phyloP scores from a whole-genome alignment of 1,140 invertebrate species.

The Drosophila busckii region DNA sequence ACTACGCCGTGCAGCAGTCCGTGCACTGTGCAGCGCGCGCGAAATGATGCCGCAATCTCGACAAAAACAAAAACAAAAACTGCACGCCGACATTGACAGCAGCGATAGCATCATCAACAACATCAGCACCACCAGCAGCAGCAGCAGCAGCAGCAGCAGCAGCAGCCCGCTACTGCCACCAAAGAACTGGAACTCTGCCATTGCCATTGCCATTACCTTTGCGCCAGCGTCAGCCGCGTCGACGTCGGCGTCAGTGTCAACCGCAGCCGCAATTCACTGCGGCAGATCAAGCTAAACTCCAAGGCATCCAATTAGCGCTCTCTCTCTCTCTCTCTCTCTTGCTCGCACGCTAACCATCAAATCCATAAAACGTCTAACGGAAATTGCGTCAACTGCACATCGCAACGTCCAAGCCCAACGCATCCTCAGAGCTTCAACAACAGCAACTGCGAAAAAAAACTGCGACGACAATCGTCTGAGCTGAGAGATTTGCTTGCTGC shows the following conservation, averaged over 20 bases:
- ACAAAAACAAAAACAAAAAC: slow-evolving; percentile 23
- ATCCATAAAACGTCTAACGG: no score
- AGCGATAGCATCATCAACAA: not conserved
- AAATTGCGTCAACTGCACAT: no score
- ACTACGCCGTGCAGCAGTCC: slow-evolving; percentile 19
- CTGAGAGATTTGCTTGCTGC: no score
- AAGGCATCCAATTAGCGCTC: slow-evolving; percentile 1
- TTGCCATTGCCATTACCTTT: slow-evolving; percentile 2
- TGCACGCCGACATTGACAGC: slow-evolving; percentile 28
- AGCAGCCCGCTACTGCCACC: slow-evolving; percentile 36
- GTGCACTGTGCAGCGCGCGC: slow-evolving; percentile 24
- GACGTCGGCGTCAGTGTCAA: not conserved
- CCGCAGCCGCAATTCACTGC: slow-evolving; percentile 1
- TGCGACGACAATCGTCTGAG: slow-evolving; percentile 43
- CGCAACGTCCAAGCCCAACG: no score
- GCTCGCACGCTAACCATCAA: no score
- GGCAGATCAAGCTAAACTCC: slow-evolving; percentile 14
- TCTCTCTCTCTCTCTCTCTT: no score
- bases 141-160: slow-evolving; percentile 1
- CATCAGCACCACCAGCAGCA: slow-evolving; percentile 3
- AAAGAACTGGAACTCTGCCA: slow-evolving; percentile 20
- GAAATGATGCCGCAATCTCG: slow-evolving; percentile 33
- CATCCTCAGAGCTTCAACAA: slow-evolving; percentile 15
- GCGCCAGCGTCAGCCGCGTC: not conserved
- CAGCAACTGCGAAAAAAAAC: slow-evolving; percentile 35